These are phyloP conservation scores for Crotalus horridus DNA, from an alignment of 2,113 vertebrate species.

Conservation along the genomic window DNA sequence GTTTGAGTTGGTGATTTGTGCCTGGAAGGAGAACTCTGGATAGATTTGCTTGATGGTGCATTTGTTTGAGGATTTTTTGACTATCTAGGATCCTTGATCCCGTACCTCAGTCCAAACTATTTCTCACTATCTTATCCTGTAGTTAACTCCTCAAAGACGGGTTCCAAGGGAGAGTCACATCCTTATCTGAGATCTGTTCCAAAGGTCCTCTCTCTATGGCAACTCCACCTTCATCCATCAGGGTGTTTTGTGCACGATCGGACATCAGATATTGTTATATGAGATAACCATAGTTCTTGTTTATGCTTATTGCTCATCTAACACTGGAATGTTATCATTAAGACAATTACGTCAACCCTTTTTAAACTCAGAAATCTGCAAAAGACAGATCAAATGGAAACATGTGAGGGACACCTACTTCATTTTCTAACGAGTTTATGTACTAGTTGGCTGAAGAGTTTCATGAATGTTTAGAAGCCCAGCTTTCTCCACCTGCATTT, in stretches of 20 bases:
- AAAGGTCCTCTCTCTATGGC: not conserved
- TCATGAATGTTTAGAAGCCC: not conserved
- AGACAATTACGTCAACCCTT: not conserved
- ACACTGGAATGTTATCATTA: not conserved
- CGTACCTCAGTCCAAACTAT: not conserved
- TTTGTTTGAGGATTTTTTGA: too few relatives aligned
- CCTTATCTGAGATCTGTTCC: not conserved
- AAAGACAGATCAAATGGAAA: not conserved
- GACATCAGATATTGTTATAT: not conserved
- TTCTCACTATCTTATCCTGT: not conserved
- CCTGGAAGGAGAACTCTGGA: not conserved
- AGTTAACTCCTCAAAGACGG: not conserved
- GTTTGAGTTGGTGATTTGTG: not conserved
- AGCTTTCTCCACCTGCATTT: not conserved
- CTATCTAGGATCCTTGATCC: not conserved
- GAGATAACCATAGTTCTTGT: not conserved
- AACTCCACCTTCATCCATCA: not conserved
- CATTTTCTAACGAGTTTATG: not conserved
- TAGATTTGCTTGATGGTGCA: not conserved
- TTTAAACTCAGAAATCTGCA: not conserved
- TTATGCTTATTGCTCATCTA: not conserved
- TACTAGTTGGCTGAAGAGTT: not conserved
- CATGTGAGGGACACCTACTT: not conserved
- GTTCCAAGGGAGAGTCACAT: not conserved
- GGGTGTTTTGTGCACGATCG: not conserved